Evolutionary conservation across 1,140 invertebrate species (phyloP).

Genomic region (Diorhabda elongata): DNA sequence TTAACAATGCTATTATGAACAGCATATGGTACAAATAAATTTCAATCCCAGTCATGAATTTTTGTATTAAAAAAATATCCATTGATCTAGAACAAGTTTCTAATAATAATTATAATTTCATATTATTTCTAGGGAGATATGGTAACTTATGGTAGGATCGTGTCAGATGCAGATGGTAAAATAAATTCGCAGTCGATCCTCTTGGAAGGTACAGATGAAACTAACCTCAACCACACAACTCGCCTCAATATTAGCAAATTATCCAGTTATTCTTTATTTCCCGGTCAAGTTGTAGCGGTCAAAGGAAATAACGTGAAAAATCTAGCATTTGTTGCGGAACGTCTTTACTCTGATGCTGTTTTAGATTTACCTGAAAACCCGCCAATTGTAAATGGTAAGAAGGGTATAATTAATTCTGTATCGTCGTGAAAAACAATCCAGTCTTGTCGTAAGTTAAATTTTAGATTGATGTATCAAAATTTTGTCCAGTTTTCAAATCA

Average conservation of each 20-base stretch:
- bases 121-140: constrained; percentile 46
- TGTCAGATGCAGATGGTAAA: constrained; percentile 67
- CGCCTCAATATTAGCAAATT: constrained; percentile 60
- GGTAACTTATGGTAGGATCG: constrained; percentile 64
- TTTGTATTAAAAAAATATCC: too few relatives aligned
- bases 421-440: too few relatives aligned
- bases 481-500: too few relatives aligned
- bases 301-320: constrained; percentile 68
- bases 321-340: constrained; percentile 62
- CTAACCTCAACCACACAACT: constrained; percentile 48
- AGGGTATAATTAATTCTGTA: not conserved
- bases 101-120: too few relatives aligned
- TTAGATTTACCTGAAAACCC: constrained; percentile 22
- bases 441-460: not conserved
- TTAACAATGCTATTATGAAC: too few relatives aligned
- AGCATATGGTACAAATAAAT: too few relatives aligned
- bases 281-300: constrained; percentile 78
- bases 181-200: constrained; percentile 65
- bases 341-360: constrained; percentile 56
- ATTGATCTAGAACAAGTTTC: too few relatives aligned
- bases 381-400: constrained; percentile 25
- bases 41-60: too few relatives aligned
- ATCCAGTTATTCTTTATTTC: constrained; percentile 71
- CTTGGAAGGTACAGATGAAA: constrained; percentile 63
- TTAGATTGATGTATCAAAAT: not conserved